Percentiles rank a stretch among this genome's conserved stretches.
Evolutionary conservation across 2,113 vertebrate species (phyloP).

Genomic region (Ceratotherium simum): DNA sequence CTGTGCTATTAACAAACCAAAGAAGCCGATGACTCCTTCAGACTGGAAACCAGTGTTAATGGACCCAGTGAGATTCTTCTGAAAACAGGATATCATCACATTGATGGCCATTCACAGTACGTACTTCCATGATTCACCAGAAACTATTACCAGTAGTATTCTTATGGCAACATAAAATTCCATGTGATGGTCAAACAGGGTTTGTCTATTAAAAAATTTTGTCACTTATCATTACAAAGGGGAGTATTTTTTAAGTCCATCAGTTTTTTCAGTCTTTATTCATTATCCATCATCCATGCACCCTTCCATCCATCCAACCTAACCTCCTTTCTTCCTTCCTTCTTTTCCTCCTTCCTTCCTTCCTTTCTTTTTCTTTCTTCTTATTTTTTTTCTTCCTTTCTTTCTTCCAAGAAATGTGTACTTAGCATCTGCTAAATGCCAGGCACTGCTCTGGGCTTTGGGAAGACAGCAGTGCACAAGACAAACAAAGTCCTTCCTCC

Average conservation of each 20-base stretch:
- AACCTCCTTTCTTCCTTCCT: background rate
- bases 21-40: background rate
- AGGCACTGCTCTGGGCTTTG: background rate
- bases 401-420: background rate
- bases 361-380: background rate
- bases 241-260: background rate
- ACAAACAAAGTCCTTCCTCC: background rate
- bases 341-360: background rate
- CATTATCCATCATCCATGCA: background rate
- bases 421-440: background rate
- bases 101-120: background rate
- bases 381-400: no score
- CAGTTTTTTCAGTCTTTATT: slow-evolving; percentile 33
- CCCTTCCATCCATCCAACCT: background rate
- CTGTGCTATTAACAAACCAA: background rate
- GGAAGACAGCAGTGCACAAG: background rate
- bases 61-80: background rate
- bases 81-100: background rate
- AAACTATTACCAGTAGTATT: background rate
- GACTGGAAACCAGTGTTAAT: background rate
- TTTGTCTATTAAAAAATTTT: background rate
- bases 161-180: background rate
- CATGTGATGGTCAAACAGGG: background rate
- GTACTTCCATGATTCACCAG: background rate
- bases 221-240: background rate